A percentile compares a stretch with the other conserved stretches of the same genome.
phyloP scores from a whole-genome alignment of 2,888 invertebrate genomes.

The Nomada goodeniana region DNA sequence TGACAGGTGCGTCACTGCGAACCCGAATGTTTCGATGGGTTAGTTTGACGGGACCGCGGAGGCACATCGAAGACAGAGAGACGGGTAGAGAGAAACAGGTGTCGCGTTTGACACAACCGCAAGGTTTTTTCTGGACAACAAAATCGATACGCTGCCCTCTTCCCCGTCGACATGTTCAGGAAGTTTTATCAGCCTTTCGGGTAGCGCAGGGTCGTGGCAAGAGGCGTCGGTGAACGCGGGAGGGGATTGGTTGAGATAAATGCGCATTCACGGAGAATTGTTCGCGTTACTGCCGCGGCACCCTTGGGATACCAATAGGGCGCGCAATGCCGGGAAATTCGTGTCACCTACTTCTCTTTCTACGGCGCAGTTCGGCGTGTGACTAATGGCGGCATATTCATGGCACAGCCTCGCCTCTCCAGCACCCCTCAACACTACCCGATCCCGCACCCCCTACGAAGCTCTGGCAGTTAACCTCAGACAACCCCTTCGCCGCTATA shows the following conservation, averaged over 20 bases:
- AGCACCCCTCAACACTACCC: constrained; percentile 53
- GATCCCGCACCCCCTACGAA: constrained; percentile 61
- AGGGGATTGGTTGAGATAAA: constrained; percentile 62
- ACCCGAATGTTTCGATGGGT: constrained; percentile 73
- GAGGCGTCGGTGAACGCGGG: constrained; percentile 20
- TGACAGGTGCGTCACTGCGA: constrained; percentile 77
- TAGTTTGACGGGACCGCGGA: constrained; percentile 34
- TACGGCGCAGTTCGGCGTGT: constrained; percentile 73
- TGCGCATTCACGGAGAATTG: constrained; percentile 73
- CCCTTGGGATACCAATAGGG: constrained; percentile 72
- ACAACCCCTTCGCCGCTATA: constrained; percentile 73
- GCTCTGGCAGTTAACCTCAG: constrained; percentile 77
- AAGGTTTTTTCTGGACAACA: constrained; percentile 24
- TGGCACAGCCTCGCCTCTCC: constrained; percentile 64
- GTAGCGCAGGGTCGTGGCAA: constrained; percentile 28
- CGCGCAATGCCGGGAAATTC: constrained; percentile 74
- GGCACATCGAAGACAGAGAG: constrained; percentile 21
- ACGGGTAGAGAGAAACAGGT: neutral
- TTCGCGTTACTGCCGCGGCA: constrained; percentile 69
- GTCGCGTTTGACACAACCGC: constrained; percentile 9
- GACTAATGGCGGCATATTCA: constrained; percentile 77
- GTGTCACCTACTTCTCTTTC: constrained; percentile 75
- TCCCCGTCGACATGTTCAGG: constrained; percentile 50
- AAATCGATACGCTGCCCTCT: constrained; percentile 23
- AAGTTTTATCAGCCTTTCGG: constrained; percentile 67